Conservation (phyloP, 2,797 vertebrate genomes). For the Catamblyrhynchus diadema region DNA sequence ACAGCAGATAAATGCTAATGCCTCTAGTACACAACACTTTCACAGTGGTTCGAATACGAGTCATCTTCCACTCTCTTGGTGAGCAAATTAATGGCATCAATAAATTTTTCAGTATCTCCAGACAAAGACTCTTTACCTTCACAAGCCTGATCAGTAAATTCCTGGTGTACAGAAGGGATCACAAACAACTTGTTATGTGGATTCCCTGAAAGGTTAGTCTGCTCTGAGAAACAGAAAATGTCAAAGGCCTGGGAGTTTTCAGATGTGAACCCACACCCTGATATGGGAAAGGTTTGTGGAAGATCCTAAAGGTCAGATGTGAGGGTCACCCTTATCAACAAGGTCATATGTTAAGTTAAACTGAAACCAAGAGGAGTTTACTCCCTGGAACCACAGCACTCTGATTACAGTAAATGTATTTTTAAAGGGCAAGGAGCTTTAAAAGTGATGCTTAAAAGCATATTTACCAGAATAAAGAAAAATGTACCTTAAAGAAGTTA, state of each 20-base stretch:
- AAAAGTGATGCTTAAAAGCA: background rate
- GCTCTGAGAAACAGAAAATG: constrained; percentile 62
- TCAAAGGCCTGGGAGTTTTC: constrained; percentile 26
- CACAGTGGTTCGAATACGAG: background rate
- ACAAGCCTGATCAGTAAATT: constrained; percentile 45
- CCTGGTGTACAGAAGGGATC: background rate
- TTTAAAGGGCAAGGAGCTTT: constrained; percentile 23
- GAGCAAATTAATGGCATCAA: constrained; percentile 58
- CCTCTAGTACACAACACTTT: constrained; percentile 22
- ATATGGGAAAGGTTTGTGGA: constrained; percentile 1
- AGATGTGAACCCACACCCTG: background rate
- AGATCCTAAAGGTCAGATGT: constrained; percentile 18
- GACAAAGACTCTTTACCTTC: constrained; percentile 25
- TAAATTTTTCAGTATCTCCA: constrained; percentile 30
- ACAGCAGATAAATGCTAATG: constrained; percentile 62
- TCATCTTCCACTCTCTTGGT: background rate
- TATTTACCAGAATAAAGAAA: constrained; percentile 13
- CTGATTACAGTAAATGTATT: constrained; percentile 24
- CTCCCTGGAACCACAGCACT: constrained; percentile 20
- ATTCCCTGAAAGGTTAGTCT: constrained; percentile 60
- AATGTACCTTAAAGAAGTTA: background rate
- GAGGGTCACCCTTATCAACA: constrained; percentile 14
- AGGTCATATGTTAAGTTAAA: constrained; percentile 6
- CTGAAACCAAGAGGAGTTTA: background rate
- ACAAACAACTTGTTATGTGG: background rate